A percentile compares a stretch with the other conserved stretches of the same genome.
Conservation (phyloP, 2,113 vertebrate species). For the Corythaeola cristata region DNA sequence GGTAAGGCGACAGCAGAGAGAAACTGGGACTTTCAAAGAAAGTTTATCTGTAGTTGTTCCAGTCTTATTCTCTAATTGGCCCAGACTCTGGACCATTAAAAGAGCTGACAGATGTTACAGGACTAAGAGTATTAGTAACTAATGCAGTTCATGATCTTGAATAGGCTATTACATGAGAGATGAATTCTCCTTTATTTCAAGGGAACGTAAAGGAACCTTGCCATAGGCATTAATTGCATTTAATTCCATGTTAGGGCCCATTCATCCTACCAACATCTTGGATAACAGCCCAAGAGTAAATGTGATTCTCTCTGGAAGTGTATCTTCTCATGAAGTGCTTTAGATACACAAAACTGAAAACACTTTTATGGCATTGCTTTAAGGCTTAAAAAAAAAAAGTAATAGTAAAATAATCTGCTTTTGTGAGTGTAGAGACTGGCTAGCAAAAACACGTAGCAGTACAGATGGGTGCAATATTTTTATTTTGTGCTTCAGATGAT, state of each 20-base stretch:
- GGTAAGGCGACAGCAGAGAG: neutral
- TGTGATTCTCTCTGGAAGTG: neutral
- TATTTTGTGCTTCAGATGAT: slow-evolving; percentile 14
- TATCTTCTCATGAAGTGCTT: neutral
- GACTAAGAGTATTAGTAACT: slow-evolving; percentile 9
- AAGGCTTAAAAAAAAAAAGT: neutral
- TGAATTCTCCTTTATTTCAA: slow-evolving; percentile 21
- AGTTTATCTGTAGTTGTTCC: neutral
- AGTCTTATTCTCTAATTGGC: slow-evolving; percentile 5
- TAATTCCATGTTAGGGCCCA: slow-evolving; percentile 1
- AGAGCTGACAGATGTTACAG: slow-evolving; percentile 1
- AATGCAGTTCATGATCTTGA: slow-evolving; percentile 1
- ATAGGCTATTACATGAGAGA: neutral
- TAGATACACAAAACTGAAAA: neutral
- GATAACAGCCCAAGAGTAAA: neutral
- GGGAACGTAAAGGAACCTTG: neutral
- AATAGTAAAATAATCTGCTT: neutral
- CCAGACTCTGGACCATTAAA: neutral
- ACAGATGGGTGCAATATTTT: slow-evolving; percentile 58
- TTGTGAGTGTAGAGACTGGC: neutral
- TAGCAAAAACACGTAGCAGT: neutral
- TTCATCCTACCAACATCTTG: slow-evolving; percentile 25
- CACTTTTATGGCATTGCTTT: neutral
- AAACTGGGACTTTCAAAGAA: neutral
- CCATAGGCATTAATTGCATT: slow-evolving; percentile 15